These are phyloP conservation scores for Formica exsecta DNA, from an alignment of 1,140 invertebrate genomes.

Conservation along the genomic window DNA sequence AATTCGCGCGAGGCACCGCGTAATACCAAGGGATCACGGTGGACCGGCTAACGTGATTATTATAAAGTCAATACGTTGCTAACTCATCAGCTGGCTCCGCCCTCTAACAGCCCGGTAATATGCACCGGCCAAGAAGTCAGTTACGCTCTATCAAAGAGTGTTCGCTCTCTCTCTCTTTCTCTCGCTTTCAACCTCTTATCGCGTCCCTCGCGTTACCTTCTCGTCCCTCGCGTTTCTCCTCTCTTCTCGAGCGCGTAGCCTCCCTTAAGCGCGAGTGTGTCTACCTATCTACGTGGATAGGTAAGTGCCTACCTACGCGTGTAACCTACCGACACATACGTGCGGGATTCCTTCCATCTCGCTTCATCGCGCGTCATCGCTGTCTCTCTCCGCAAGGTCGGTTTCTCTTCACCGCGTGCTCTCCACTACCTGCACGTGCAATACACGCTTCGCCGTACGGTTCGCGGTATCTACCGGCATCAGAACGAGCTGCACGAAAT, in stretches of 20 bases:
- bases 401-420: slow-evolving; percentile 33
- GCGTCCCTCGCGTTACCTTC: neutral
- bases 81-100: slow-evolving; percentile 86
- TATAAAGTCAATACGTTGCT: slow-evolving; percentile 87
- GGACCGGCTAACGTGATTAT: slow-evolving; percentile 85
- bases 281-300: slow-evolving; percentile 69
- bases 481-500: slow-evolving; percentile 78
- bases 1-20: slow-evolving; percentile 78
- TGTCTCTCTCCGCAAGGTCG: neutral
- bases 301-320: slow-evolving; percentile 73
- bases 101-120: slow-evolving; percentile 86
- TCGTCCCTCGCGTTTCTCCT: slow-evolving; percentile 7
- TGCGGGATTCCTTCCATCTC: slow-evolving; percentile 42
- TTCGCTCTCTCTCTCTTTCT: slow-evolving; percentile 51
- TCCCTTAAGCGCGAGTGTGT: slow-evolving; percentile 51
- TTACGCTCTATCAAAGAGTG: slow-evolving; percentile 79
- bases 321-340: slow-evolving; percentile 73
- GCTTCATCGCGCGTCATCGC: slow-evolving; percentile 23
- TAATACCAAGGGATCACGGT: slow-evolving; percentile 80
- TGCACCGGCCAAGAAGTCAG: slow-evolving; percentile 85
- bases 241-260: slow-evolving; percentile 41
- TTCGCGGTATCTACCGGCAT: slow-evolving; percentile 72
- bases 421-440: slow-evolving; percentile 69
- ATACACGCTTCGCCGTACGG: slow-evolving; percentile 66
- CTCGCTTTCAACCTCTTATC: slow-evolving; percentile 32